phyloP scores from a whole-genome alignment of 1,140 invertebrate species.

The Drosophila tropicalis region DNA sequence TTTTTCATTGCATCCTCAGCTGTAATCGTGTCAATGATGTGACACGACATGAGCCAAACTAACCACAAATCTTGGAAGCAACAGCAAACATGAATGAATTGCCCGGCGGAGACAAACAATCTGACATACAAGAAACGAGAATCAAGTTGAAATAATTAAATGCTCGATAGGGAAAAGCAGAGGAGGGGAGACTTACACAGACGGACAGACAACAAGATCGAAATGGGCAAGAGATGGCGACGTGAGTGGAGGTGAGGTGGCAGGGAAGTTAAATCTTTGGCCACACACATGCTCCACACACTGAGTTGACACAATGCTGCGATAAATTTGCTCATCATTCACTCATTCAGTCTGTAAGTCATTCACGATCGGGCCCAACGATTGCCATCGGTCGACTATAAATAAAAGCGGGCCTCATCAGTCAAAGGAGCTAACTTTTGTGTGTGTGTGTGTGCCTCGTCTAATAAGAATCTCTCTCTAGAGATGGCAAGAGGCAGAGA shows the following conservation, averaged over 20 bases:
- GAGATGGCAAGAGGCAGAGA: background rate
- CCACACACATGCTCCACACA: slow-evolving; percentile 61
- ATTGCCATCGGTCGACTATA: slow-evolving; percentile 53
- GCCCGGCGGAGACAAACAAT: background rate
- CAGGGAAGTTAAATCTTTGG: slow-evolving; percentile 18
- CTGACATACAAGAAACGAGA: slow-evolving; percentile 37
- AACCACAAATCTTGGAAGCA: slow-evolving; percentile 43
- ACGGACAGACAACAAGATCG: slow-evolving; percentile 53
- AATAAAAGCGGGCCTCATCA: slow-evolving; percentile 75
- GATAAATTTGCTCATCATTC: slow-evolving; percentile 82
- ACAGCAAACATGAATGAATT: slow-evolving; percentile 64
- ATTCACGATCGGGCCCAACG: slow-evolving; percentile 68
- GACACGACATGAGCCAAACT: slow-evolving; percentile 40
- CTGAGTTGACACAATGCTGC: slow-evolving; percentile 73
- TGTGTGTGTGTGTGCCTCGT: background rate
- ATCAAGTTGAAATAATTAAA: slow-evolving; percentile 81
- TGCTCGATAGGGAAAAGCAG: slow-evolving; percentile 56
- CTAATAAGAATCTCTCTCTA: no score
- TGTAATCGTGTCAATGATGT: slow-evolving; percentile 65
- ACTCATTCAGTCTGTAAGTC: slow-evolving; percentile 76
- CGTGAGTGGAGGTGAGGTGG: background rate
- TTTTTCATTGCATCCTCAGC: slow-evolving; percentile 41
- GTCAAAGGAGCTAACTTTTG: slow-evolving; percentile 43
- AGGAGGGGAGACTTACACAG: slow-evolving; percentile 44
- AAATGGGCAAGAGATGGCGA: slow-evolving; percentile 18